phyloP scores from a whole-genome alignment of 2,113 vertebrate species.

The Mesocricetus auratus region DNA sequence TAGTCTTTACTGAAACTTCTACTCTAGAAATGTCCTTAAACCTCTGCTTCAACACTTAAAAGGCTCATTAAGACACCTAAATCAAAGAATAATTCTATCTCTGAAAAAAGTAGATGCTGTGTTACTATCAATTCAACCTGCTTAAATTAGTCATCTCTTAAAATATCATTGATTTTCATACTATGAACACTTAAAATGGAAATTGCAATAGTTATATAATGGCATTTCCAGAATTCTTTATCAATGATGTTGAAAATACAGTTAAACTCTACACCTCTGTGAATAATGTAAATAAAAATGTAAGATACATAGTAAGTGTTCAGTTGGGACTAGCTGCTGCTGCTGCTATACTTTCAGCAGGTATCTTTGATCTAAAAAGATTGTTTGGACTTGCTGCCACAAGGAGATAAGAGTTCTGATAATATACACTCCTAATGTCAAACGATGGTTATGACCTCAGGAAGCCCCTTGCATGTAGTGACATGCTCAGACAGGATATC shows the following conservation, averaged over 20 bases:
- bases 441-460: constrained; percentile 10
- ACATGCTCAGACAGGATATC: constrained; percentile 16
- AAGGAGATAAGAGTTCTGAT: constrained; percentile 5
- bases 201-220: background rate
- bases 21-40: background rate
- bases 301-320: background rate
- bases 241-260: constrained; percentile 6
- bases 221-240: constrained; percentile 25
- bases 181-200: constrained; percentile 23
- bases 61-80: background rate
- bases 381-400: constrained; percentile 32
- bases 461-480: background rate
- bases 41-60: constrained; percentile 14
- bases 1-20: constrained; percentile 5
- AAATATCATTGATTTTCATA: constrained; percentile 57
- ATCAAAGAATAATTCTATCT: constrained; percentile 54
- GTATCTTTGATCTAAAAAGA: constrained; percentile 46
- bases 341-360: constrained; percentile 29
- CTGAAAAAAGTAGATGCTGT: constrained; percentile 37
- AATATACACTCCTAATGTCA: background rate
- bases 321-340: background rate
- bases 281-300: background rate
- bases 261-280: background rate
- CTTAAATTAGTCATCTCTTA: constrained; percentile 29
- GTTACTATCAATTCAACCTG: constrained; percentile 14